These are phyloP conservation scores for chimpanzee (Pan troglodytes) DNA, from an alignment of 2,113 vertebrate species.

Conservation along the genomic window NHGRI_mPanTro3-v2.1_pri NC_072409.2:22996501-22997000, in stretches of 20 bases:
- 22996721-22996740: background rate
- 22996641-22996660: background rate
- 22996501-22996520: background rate
- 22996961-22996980: background rate
- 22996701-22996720: background rate
- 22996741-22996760: background rate
- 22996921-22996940: background rate
- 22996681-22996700: background rate
- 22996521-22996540: background rate
- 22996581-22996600: background rate
- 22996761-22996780: background rate
- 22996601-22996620: background rate
- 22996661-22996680: background rate
- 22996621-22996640: background rate
- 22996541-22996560: background rate
- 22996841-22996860: background rate
- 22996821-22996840: background rate
- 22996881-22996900: background rate
- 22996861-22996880: background rate
- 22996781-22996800: background rate
- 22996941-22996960: constrained; percentile 47
- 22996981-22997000: constrained; percentile 54
- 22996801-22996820: background rate
- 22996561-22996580: background rate
- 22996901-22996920: constrained; percentile 20